Base-by-base conservation (phyloP, 2,888 invertebrate species). In the Stenodema calcarata region DNA sequence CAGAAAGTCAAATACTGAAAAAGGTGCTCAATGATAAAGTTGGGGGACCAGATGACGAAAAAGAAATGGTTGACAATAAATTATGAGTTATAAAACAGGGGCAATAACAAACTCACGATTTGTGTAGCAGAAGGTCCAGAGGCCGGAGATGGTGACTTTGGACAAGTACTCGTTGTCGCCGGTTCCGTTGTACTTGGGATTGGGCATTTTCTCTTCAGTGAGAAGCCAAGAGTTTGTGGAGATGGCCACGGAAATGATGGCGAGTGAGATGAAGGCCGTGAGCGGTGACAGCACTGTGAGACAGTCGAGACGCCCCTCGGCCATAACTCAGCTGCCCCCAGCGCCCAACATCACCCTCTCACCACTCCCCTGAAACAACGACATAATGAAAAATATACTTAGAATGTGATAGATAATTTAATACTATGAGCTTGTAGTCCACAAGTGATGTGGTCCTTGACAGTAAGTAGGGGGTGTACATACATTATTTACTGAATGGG, bases 201-300 rank as follows among this genome's bases (percentile, higher is more conserved):
- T 96, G 87, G 95, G 93, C 92, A 97, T 94, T 91, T 95, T 95
- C 91, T 97, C 97, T 91, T 96, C 95, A 3, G 96, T 96, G 89
- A 95, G 94, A 30, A 97, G 93, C 97, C 97, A 97, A 91, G 96
- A 95, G 91, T 95, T 95, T 2, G 96, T 96, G 9, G 94, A 93
- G 88, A 96, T 94, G 23, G 96, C 95, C 1, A 95, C 93, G 62
- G 94, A 92, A 23, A 96, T 95, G 69, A 95, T 94, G 14, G 94
- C 93, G 47, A 95, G 93, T 14, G 95, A 95, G 16, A 95, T 93
- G 47, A 95, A 93, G 16, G 95, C 95, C 27, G 95, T 93, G 44
- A 95, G 90, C 0, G 90, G 90, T 76, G 90, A 89, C 83, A 89
- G 87, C 62, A 90, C 87, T 88, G 88, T 88, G 85, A 89, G 88